A percentile compares a stretch with the other conserved stretches of the same genome.
These are phyloP conservation scores for Nasonia vitripennis DNA, from an alignment of 1,140 invertebrate genomes.

Conservation along the genomic window DNA sequence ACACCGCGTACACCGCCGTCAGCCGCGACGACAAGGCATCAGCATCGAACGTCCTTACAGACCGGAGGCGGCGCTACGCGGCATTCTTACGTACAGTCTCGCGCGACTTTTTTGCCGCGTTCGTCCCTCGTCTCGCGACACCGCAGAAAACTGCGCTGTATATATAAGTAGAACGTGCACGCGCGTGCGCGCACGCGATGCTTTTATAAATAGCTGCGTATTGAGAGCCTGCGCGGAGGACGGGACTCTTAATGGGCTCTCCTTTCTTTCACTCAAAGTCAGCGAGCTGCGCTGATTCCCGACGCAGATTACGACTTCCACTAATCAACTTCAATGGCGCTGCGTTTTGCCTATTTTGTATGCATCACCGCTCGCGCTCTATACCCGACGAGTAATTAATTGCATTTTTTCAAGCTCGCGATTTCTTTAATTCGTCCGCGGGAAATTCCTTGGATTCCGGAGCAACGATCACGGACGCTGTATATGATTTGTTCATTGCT, in stretches of 20 bases:
- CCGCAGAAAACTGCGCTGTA: background rate
- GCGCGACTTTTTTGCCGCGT: background rate
- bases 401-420: background rate
- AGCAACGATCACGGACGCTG: background rate
- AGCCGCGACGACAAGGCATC: background rate
- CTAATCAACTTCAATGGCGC: conserved; percentile 8
- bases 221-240: background rate
- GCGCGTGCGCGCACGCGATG: background rate
- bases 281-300: conserved; percentile 13
- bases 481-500: background rate
- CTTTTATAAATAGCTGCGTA: background rate
- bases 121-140: conserved; percentile 8
- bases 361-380: conserved; percentile 1
- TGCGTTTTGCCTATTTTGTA: conserved; percentile 25
- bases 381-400: conserved; percentile 10
- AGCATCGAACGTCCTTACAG: background rate
- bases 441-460: background rate
- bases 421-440: background rate
- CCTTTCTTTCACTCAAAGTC: conserved; percentile 42
- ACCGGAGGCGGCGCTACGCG: background rate
- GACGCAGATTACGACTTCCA: conserved; percentile 10
- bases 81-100: conserved; percentile 12
- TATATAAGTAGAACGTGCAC: background rate
- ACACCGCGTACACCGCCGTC: background rate
- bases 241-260: conserved; percentile 41